A percentile compares a stretch with the other conserved stretches of the same genome.
These are phyloP conservation scores for Tetraodon nigroviridis DNA, from an alignment of 2,113 vertebrate species.

Conservation along the genomic window DNA sequence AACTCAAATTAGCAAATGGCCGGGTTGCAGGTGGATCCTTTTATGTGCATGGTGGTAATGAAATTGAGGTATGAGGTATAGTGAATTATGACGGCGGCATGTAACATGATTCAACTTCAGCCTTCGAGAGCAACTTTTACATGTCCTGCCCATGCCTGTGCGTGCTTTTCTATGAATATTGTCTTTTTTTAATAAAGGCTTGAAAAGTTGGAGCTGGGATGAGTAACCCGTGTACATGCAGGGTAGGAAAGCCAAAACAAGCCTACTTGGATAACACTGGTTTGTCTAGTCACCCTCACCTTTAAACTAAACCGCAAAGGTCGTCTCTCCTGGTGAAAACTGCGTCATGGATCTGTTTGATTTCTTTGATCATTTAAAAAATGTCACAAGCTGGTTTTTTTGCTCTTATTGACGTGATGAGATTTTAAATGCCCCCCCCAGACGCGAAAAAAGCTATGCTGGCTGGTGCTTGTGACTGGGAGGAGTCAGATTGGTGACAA, in stretches of 20 bases:
- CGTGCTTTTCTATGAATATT: conserved; percentile 35
- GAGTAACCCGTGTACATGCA: conserved; percentile 62
- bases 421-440: conserved; percentile 5
- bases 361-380: background rate
- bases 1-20: no score
- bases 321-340: background rate
- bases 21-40: no score
- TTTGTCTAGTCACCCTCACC: background rate
- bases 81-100: no score
- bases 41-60: no score
- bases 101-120: no score
- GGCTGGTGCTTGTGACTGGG: no score
- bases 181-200: conserved; percentile 55
- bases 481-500: conserved; percentile 10
- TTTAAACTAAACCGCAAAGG: conserved; percentile 21
- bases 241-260: conserved; percentile 51
- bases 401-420: background rate
- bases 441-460: conserved; percentile 1
- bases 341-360: background rate
- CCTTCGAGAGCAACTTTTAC: background rate
- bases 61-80: no score
- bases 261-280: conserved; percentile 22
- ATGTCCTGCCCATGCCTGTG: conserved; percentile 42
- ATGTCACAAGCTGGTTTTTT: background rate
- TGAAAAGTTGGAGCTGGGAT: conserved; percentile 50